These are phyloP conservation scores for Eira barbara DNA, from an alignment of 2,113 vertebrate species.

Conservation along the genomic window DNA sequence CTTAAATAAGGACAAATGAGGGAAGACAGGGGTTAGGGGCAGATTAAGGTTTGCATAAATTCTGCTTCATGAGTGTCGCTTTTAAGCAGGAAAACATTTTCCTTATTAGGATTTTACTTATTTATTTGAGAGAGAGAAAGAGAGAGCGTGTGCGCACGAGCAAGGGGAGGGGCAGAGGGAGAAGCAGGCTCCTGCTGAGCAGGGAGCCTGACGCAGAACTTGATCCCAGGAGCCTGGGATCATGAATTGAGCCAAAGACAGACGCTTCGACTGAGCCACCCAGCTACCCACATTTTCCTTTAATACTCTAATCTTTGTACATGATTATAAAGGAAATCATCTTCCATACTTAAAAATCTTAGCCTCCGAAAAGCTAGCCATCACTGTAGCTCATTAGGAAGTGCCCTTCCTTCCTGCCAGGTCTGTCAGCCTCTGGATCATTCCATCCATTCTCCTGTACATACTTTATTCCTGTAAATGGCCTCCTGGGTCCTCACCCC, in stretches of 20 bases:
- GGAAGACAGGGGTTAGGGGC: neutral
- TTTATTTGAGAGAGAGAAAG: neutral
- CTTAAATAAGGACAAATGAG: neutral
- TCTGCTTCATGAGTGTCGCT: neutral
- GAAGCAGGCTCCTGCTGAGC: too few species aligned
- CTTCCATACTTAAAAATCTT: neutral
- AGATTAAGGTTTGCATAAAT: neutral
- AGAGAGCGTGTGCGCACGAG: neutral
- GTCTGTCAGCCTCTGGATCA: neutral
- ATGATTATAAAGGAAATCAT: neutral
- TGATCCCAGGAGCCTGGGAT: too few species aligned
- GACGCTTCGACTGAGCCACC: too few species aligned
- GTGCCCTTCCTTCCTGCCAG: neutral
- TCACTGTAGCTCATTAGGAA: neutral
- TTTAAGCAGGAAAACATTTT: neutral
- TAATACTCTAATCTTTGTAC: neutral
- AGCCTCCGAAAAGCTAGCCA: neutral
- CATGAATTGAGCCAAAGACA: too few species aligned
- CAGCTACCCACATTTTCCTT: neutral
- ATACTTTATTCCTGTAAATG: neutral
- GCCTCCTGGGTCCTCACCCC: accelerated
- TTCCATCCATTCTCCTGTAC: neutral
- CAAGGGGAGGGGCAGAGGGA: too few species aligned
- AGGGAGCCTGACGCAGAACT: too few species aligned
- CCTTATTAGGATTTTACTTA: neutral